Conservation (phyloP, 2,888 invertebrate species). For the Tetheella fluctuosa region DNA sequence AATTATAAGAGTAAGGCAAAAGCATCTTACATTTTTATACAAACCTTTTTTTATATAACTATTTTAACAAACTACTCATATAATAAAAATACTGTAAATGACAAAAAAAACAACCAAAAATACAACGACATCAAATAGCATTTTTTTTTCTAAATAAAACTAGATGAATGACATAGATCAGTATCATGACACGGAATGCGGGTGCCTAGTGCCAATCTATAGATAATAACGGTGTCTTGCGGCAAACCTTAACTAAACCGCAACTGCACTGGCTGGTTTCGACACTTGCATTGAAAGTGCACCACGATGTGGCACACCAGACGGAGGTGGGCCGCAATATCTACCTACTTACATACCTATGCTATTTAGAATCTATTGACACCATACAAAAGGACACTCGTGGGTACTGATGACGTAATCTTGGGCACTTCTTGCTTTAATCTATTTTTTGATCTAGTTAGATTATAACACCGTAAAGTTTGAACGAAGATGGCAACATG, state of each 20-base stretch:
- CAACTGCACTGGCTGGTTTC: slow-evolving; percentile 45
- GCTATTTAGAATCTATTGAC: slow-evolving; percentile 13
- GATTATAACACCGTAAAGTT: no score
- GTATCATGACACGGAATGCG: slow-evolving; percentile 4
- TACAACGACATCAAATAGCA: no score
- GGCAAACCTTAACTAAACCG: slow-evolving; percentile 39
- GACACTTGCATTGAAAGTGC: slow-evolving; percentile 56
- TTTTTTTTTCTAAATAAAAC: background rate
- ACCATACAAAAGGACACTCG: background rate
- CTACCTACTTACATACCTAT: slow-evolving; percentile 22
- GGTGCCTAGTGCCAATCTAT: slow-evolving; percentile 12
- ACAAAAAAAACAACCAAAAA: no score
- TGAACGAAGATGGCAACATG: no score
- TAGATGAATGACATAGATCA: background rate
- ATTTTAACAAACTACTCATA: no score
- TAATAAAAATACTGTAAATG: no score
- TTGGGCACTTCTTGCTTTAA: no score
- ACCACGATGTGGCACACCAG: slow-evolving; percentile 43
- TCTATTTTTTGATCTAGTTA: no score
- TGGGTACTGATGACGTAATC: background rate
- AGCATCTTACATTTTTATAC: no score
- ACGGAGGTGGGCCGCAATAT: slow-evolving; percentile 18
- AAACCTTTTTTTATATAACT: no score
- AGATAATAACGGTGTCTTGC: slow-evolving; percentile 33
- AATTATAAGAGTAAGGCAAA: background rate